Percentiles rank a stretch among this genome's conserved stretches.
These are phyloP conservation scores for Neodontobutis hainanensis DNA, from an alignment of 2,113 vertebrate genomes.

Conservation along the genomic window DNA sequence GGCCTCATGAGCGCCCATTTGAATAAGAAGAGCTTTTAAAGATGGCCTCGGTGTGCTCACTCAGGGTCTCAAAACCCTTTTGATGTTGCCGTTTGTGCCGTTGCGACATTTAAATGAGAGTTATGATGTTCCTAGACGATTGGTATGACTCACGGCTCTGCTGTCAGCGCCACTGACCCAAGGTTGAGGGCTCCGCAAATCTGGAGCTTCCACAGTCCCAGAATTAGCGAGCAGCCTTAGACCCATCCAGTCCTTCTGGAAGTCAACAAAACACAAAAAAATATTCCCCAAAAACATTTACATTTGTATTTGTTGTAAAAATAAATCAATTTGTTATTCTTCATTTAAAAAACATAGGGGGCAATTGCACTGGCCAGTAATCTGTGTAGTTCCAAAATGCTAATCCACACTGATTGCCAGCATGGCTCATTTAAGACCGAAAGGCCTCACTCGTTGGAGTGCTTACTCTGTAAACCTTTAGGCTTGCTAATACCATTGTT, in stretches of 20 bases:
- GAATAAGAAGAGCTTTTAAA: not conserved
- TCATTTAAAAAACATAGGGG: not conserved
- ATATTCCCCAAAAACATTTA: too few relatives aligned
- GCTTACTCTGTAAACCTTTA: conserved; percentile 39
- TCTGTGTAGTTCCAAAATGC: conserved; percentile 42
- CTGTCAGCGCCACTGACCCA: conserved; percentile 39
- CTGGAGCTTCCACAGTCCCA: conserved; percentile 22
- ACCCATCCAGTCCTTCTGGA: conserved; percentile 15
- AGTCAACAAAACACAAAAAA: conserved; percentile 7
- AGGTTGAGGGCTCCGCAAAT: conserved; percentile 6
- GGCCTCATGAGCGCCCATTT: conserved; percentile 12
- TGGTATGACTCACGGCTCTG: conserved; percentile 30
- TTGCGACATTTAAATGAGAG: conserved; percentile 2
- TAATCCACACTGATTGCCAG: conserved; percentile 63
- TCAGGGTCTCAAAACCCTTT: not conserved
- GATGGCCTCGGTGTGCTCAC: not conserved
- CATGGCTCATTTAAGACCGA: conserved; percentile 67
- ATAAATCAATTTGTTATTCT: too few relatives aligned
- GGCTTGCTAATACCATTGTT: conserved; percentile 67
- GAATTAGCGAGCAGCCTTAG: conserved; percentile 23
- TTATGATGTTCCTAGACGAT: conserved; percentile 12
- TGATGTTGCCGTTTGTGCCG: not conserved
- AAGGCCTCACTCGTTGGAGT: conserved; percentile 61
- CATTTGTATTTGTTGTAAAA: too few relatives aligned
- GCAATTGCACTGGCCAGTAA: conserved; percentile 19